A percentile compares a stretch with the other conserved stretches of the same genome.
phyloP scores from a whole-genome alignment of 1,140 invertebrate genomes.

The Paralvinella palmiformis region DNA sequence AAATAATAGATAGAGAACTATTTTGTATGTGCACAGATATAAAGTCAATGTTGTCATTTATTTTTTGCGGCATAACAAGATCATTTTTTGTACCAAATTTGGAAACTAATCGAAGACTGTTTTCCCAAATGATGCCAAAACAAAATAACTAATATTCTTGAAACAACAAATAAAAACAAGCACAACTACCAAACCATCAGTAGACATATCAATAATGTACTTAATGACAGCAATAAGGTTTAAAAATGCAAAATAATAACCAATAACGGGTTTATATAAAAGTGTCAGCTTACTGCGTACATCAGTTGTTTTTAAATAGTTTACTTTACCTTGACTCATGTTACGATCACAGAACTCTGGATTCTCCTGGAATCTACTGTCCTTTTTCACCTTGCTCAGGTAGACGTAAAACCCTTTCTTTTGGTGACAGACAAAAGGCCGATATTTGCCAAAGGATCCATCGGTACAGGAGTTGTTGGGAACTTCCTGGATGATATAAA shows the following conservation, averaged over 20 bases:
- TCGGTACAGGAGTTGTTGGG: constrained; percentile 66
- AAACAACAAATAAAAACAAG: no score
- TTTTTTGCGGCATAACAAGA: no score
- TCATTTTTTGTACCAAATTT: no score
- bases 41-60: no score
- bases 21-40: no score
- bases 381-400: constrained; percentile 67
- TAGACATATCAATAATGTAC: no score
- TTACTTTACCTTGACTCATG: constrained; percentile 3
- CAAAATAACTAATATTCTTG: no score
- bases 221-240: no score
- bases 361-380: constrained; percentile 67
- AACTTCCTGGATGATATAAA: constrained; percentile 68
- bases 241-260: background rate
- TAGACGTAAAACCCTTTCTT: constrained; percentile 72
- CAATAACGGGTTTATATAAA: background rate
- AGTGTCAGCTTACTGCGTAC: background rate
- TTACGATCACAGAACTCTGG: background rate
- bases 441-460: constrained; percentile 66
- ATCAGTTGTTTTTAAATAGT: background rate
- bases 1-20: no score
- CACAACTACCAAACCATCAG: no score
- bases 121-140: no score
- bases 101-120: no score
- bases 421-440: constrained; percentile 66